These are phyloP conservation scores for Bostrychus sinensis DNA, from an alignment of 2,113 vertebrate genomes.

Conservation along the genomic window DNA sequence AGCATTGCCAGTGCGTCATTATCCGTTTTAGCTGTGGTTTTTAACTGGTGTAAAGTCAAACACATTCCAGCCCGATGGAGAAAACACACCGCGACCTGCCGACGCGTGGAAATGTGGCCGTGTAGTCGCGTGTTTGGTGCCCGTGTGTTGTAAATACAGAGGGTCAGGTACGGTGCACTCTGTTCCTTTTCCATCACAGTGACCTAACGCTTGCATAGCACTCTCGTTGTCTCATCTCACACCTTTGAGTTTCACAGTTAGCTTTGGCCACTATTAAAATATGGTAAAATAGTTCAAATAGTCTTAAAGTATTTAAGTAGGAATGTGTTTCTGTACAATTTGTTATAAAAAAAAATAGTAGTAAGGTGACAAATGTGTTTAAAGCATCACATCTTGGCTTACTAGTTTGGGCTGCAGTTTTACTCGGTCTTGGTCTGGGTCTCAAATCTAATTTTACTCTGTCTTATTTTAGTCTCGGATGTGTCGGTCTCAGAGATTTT, in stretches of 20 bases:
- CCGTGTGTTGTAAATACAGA: conserved; percentile 33
- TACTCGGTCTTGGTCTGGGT: no score
- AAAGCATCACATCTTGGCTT: neutral
- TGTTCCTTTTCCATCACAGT: conserved; percentile 38
- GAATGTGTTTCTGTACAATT: neutral
- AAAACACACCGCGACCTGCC: conserved; percentile 28
- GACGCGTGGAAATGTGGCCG: conserved; percentile 36
- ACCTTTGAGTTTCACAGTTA: conserved; percentile 13
- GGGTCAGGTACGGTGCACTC: conserved; percentile 46
- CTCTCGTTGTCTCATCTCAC: conserved; percentile 26
- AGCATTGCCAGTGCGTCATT: conserved; percentile 11
- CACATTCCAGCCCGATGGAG: conserved; percentile 12
- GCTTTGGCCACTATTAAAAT: neutral
- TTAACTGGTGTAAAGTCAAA: conserved; percentile 1
- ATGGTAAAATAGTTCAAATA: neutral
- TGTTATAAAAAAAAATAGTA: no score
- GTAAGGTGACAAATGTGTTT: neutral
- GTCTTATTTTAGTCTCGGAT: no score
- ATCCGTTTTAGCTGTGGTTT: conserved; percentile 7
- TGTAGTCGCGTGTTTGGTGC: conserved; percentile 20
- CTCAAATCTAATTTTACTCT: no score
- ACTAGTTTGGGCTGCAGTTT: no score
- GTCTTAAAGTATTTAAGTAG: no score
- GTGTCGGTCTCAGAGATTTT: no score
- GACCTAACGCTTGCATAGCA: conserved; percentile 30